Evolutionary conservation across 2,888 invertebrate species (phyloP), one percentile per base, ranked within the genome.

Genomic region (Drosophila pseudotalamancana): DNA sequence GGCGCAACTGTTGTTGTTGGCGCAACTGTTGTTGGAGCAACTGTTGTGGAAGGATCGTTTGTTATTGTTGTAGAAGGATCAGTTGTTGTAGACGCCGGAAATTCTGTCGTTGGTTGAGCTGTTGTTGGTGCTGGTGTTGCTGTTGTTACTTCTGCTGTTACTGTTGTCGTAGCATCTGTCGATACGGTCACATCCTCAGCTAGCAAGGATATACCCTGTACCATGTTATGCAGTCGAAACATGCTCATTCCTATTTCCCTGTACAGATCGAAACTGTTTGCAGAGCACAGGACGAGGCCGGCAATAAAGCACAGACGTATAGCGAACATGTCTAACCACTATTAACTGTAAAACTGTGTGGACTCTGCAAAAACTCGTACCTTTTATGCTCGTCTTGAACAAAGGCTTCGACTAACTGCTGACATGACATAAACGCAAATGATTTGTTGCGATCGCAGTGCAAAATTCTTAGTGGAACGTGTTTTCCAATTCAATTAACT

Each of bases 261-360:
- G 12, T n/a, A 29, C 0, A 29, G 1, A 21, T 49, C 35, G 1
- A 2, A 0, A 0, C 12, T 11, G 16, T 23, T 9, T 3, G 8
- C 37, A 0, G 29, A 9, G 12, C 55, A 12, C 12, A 39, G 29
- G 4, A 37, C 37, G 9, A 37, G 12, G 21, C 21, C 14, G n/a
- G 5, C 21, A 18, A 48, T 21, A n/a, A 55, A 18, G 21, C 19
- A 27, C 4, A 55, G 49, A 14, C 49, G 49, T 37, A 49, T 4
- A 4, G 35, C 27, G 35, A 29, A 29, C 54, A 55, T 55, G 21
- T 49, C n/a, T 6, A 55, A 14, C 27, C 18, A 14, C 27, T 37
- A 9, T 1, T 16, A 25, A 32, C 11, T 23, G 9, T 1, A 2
- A 21, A 31, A 55, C 50, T 55, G 37, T 31, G 9, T 6, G 0